These are phyloP conservation scores for Xiphydria camelus DNA, from an alignment of 2,888 invertebrate genomes.

Conservation along the genomic window DNA sequence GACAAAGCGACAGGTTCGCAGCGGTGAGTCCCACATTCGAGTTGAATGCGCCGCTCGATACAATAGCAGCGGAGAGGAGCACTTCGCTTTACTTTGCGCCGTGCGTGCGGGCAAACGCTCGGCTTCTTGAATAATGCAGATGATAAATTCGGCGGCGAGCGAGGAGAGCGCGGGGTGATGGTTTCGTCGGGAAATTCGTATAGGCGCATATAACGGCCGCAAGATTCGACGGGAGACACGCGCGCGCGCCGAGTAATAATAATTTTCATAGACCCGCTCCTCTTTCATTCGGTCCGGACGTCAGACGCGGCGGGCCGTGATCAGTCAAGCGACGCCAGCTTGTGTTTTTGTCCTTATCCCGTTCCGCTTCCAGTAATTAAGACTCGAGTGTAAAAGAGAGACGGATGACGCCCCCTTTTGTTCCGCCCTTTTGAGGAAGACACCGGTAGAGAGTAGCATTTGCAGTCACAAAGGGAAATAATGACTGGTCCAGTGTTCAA, in stretches of 20 bases:
- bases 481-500: constrained; percentile 54
- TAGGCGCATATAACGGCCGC: no score
- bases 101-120: constrained; percentile 36
- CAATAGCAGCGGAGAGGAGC: constrained; percentile 30
- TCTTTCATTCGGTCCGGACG: constrained; percentile 38
- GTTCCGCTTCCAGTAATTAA: constrained; percentile 44
- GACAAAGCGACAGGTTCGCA: constrained; percentile 48
- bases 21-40: constrained; percentile 34
- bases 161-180: no score
- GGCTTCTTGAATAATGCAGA: constrained; percentile 48
- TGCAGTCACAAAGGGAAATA: constrained; percentile 47
- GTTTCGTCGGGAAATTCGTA: no score
- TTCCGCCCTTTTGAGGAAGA: constrained; percentile 8
- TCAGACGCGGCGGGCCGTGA: constrained; percentile 41
- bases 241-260: no score
- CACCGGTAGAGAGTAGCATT: constrained; percentile 29
- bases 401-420: constrained; percentile 14
- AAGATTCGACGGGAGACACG: no score
- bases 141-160: constrained; percentile 37
- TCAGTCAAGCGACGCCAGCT: constrained; percentile 44
- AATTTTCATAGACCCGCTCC: constrained; percentile 35
- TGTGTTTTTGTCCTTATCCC: constrained; percentile 42
- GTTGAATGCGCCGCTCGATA: constrained; percentile 26
- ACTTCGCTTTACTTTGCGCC: constrained; percentile 32
- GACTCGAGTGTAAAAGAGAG: constrained; percentile 29